Evolutionary conservation across 1,140 invertebrate genomes (phyloP).

Genomic region (Dinoponera quadriceps): DNA sequence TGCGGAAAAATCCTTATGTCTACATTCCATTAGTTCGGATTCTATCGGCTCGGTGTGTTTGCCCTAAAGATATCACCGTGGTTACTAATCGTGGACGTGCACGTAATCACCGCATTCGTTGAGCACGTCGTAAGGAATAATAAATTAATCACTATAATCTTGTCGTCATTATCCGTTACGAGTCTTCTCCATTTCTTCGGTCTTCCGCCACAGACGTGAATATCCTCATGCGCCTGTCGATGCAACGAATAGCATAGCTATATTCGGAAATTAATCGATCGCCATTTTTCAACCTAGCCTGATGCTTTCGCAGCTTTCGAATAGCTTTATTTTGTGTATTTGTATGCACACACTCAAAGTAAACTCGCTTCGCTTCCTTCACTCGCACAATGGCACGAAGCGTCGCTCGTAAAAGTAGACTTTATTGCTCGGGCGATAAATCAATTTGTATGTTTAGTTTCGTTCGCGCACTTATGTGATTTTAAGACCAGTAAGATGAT

Average conservation of each 20-base stretch:
- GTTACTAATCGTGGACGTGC: constrained; percentile 61
- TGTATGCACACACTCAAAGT: background rate
- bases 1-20: constrained; percentile 62
- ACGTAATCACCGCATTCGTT: constrained; percentile 58
- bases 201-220: constrained; percentile 15
- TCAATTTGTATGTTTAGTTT: constrained; percentile 4
- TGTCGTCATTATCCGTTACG: constrained; percentile 62
- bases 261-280: constrained; percentile 28
- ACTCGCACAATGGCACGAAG: background rate
- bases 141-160: constrained; percentile 72
- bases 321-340: background rate
- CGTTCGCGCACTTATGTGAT: background rate
- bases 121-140: constrained; percentile 65
- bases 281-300: background rate
- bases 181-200: constrained; percentile 36
- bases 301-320: background rate
- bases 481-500: constrained; percentile 49
- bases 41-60: constrained; percentile 43
- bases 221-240: constrained; percentile 6
- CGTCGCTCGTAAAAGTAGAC: background rate
- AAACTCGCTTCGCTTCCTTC: background rate
- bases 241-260: background rate
- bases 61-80: constrained; percentile 28
- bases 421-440: constrained; percentile 2
- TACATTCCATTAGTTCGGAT: constrained; percentile 47